These are phyloP conservation scores for Protophormia terraenovae DNA, from an alignment of 2,888 invertebrate species.

Conservation along the genomic window DNA sequence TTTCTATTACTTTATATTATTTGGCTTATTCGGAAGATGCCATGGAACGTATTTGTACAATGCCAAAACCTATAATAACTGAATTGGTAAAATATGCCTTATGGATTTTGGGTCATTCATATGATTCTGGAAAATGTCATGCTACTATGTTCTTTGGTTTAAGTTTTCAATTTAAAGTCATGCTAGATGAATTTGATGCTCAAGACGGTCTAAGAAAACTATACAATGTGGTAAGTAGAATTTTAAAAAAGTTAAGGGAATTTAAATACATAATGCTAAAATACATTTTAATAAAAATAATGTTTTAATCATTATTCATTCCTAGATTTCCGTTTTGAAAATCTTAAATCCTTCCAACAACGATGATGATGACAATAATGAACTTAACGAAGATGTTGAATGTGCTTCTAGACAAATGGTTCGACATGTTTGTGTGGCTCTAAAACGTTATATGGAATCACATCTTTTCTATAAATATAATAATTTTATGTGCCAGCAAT, in stretches of 20 bases:
- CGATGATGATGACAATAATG: conserved; percentile 84
- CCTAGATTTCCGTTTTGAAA: conserved; percentile 90
- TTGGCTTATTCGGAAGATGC: conserved; percentile 98
- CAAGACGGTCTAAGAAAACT: conserved; percentile 95
- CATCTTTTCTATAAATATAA: conserved; percentile 92
- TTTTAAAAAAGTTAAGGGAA: not conserved
- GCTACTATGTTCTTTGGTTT: conserved; percentile 99
- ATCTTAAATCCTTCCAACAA: conserved; percentile 86
- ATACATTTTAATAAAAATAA: too few species aligned
- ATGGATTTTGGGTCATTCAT: conserved; percentile 97
- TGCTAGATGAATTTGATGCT: conserved; percentile 96
- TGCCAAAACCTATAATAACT: conserved; percentile 89
- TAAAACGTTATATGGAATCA: conserved; percentile 95
- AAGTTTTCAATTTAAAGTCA: conserved; percentile 95
- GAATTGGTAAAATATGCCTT: conserved; percentile 94
- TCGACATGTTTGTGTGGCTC: conserved; percentile 93
- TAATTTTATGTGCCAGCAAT: conserved; percentile 85
- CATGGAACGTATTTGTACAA: conserved; percentile 96
- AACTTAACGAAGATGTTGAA: conserved; percentile 91
- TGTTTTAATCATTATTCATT: not conserved
- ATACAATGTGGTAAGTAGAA: conserved; percentile 88
- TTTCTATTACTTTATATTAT: conserved; percentile 97
- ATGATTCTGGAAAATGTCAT: conserved; percentile 98
- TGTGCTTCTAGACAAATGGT: conserved; percentile 95
- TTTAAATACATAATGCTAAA: too few species aligned